Conservation (phyloP, 2,797 vertebrate genomes). For the Ctenochaetus hawaiiensis region DNA sequence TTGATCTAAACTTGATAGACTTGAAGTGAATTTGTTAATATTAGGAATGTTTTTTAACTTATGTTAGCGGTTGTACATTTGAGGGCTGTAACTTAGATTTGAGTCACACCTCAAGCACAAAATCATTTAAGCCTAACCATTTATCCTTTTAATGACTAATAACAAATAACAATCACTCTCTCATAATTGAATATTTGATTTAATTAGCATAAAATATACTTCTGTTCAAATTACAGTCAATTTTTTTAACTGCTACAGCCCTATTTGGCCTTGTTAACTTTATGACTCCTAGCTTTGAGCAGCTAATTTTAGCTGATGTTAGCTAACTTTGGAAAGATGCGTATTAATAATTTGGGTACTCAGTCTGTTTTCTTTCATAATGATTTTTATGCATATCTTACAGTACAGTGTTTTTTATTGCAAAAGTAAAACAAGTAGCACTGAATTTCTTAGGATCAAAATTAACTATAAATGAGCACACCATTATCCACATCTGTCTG, state of each 20-base stretch:
- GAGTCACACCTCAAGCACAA: slow-evolving; percentile 26
- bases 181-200: background rate
- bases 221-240: background rate
- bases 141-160: background rate
- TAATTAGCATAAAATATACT: background rate
- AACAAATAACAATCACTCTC: background rate
- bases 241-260: background rate
- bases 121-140: background rate
- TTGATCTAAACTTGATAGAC: slow-evolving; percentile 16
- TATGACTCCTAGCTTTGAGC: background rate
- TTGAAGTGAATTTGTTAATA: slow-evolving; percentile 9
- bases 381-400: background rate
- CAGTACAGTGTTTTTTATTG: background rate
- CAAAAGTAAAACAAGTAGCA: background rate
- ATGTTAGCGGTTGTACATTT: background rate
- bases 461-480: background rate
- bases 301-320: slow-evolving; percentile 4
- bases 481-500: too few relatives aligned
- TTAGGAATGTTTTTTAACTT: background rate
- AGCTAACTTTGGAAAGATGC: background rate
- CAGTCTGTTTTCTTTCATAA: background rate
- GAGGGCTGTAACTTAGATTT: slow-evolving; percentile 6
- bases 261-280: background rate
- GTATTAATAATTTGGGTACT: background rate
- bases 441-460: background rate